Percentiles rank a stretch among this genome's conserved stretches.
phyloP scores from a whole-genome alignment of 2,797 vertebrate genomes.

The Eutrigla gurnardus region DNA sequence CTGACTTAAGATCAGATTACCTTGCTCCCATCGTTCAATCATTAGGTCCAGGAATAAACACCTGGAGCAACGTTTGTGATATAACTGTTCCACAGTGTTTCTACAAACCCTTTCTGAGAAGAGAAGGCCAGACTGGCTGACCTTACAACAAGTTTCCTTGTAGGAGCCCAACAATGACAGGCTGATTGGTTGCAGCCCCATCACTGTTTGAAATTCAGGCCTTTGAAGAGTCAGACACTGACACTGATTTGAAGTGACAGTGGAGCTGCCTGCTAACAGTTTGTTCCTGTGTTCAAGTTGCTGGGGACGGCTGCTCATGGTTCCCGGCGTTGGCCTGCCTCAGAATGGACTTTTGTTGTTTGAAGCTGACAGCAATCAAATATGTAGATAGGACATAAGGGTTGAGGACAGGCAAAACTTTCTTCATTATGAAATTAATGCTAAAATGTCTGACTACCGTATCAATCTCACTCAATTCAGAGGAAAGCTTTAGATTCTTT shows the following conservation, averaged over 20 bases:
- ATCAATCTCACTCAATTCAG: constrained; percentile 38
- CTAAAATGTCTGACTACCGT: constrained; percentile 38
- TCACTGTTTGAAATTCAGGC: constrained; percentile 67
- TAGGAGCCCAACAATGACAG: constrained; percentile 57
- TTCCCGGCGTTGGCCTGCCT: constrained; percentile 38
- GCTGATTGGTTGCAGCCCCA: constrained; percentile 75
- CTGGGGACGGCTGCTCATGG: constrained; percentile 28
- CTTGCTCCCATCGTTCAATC: constrained; percentile 24
- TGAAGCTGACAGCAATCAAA: constrained; percentile 48
- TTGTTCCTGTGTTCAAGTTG: constrained; percentile 33
- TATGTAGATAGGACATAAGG: constrained; percentile 15
- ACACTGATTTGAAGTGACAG: constrained; percentile 65
- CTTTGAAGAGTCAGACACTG: constrained; percentile 73
- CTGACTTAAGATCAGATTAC: constrained; percentile 60
- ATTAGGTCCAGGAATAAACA: constrained; percentile 50
- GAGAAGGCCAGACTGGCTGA: constrained; percentile 39
- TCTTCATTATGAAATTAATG: constrained; percentile 42
- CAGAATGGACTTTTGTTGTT: constrained; percentile 43
- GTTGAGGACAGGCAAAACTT: constrained; percentile 3
- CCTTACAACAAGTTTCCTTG: constrained; percentile 54
- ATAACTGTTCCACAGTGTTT: constrained; percentile 27
- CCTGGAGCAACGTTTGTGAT: constrained; percentile 26
- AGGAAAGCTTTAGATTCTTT: constrained; percentile 60
- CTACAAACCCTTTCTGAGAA: constrained; percentile 38
- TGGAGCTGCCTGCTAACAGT: constrained; percentile 45